Conservation (phyloP, 2,113 vertebrate species). For the Phycodurus eques region DNA sequence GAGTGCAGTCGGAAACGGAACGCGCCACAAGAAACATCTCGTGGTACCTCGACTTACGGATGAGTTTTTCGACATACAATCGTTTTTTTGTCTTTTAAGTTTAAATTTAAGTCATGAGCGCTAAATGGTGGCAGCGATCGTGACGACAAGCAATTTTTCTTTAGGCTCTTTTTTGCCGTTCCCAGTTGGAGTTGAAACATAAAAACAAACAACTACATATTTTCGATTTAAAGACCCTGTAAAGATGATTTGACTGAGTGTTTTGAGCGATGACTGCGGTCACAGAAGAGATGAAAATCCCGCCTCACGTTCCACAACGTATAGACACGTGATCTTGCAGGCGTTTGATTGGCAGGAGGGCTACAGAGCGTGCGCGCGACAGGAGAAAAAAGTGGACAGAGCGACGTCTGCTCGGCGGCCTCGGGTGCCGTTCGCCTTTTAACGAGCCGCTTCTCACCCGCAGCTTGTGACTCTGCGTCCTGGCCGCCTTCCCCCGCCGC, state of each 20-base stretch:
- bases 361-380: neutral
- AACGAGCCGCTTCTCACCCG: conserved; percentile 77
- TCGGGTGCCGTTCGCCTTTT: conserved; percentile 52
- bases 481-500: conserved; percentile 86
- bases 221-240: too few relatives aligned
- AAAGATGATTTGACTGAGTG: too few relatives aligned
- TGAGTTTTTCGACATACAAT: too few relatives aligned
- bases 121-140: too few relatives aligned
- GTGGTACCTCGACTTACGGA: too few relatives aligned
- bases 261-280: neutral
- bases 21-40: too few relatives aligned
- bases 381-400: neutral
- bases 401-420: conserved; percentile 32
- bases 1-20: neutral
- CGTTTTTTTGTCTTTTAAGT: too few relatives aligned
- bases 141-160: too few relatives aligned
- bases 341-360: neutral
- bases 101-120: too few relatives aligned
- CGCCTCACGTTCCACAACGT: neutral
- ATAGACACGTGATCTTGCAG: neutral
- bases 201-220: too few relatives aligned
- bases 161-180: too few relatives aligned
- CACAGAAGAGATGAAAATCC: neutral
- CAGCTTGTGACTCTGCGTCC: conserved; percentile 93
- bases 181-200: too few relatives aligned